phyloP scores from a whole-genome alignment of 2,888 invertebrate genomes.

The Sphinx pinastri region DNA sequence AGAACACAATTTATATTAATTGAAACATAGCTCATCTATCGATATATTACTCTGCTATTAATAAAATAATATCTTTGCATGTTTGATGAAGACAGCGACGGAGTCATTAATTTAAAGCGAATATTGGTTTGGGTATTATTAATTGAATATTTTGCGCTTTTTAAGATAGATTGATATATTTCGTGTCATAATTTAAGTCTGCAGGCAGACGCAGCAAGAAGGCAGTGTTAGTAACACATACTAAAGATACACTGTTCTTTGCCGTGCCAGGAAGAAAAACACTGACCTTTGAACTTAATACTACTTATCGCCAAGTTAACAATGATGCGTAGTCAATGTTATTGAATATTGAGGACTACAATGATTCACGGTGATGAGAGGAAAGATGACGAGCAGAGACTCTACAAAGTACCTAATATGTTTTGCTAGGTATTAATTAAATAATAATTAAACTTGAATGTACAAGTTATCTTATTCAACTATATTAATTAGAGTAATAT shows the following conservation, averaged over 20 bases:
- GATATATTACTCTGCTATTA: constrained; percentile 19
- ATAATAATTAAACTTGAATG: no score
- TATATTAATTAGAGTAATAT: background rate
- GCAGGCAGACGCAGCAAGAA: no score
- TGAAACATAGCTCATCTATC: background rate
- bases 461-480: background rate
- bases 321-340: background rate
- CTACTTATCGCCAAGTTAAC: no score
- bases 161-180: no score
- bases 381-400: background rate
- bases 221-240: no score
- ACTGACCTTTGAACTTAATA: no score
- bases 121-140: background rate
- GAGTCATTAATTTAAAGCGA: background rate
- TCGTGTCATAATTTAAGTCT: no score
- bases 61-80: constrained; percentile 7
- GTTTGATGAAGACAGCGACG: background rate
- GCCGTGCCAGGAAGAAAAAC: no score
- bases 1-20: constrained; percentile 18
- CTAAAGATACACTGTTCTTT: no score
- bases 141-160: background rate
- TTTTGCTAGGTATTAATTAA: no score
- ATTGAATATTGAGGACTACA: no score
- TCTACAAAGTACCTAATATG: background rate
- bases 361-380: background rate